Percentiles rank a stretch among this genome's conserved stretches.
Conservation (phyloP, 2,888 invertebrate species). For the Subacronicta megacephala region DNA sequence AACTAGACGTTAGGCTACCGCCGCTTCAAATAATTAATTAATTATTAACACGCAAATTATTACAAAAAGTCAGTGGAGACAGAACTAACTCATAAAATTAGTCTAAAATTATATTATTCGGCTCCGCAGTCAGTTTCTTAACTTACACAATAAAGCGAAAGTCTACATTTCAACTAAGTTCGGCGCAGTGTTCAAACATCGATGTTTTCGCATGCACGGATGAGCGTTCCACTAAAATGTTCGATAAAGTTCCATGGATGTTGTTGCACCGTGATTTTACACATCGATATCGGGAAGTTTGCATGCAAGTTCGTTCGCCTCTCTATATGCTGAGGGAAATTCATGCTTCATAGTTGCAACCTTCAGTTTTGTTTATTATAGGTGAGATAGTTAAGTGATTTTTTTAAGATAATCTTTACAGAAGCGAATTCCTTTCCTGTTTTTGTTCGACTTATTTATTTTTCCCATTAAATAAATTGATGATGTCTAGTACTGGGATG, state of each 20-base stretch:
- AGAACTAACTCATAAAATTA: neutral
- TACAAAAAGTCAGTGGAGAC: too few relatives aligned
- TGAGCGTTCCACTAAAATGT: conserved; percentile 36
- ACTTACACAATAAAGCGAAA: conserved; percentile 76
- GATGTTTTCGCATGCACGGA: conserved; percentile 41
- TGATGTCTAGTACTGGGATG: too few relatives aligned
- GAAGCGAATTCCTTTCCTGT: too few relatives aligned
- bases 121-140: conserved; percentile 39
- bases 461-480: too few relatives aligned
- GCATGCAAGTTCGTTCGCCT: conserved; percentile 3
- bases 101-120: conserved; percentile 17
- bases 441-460: too few relatives aligned
- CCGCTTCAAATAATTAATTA: too few relatives aligned
- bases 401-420: too few relatives aligned
- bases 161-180: conserved; percentile 63
- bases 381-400: too few relatives aligned
- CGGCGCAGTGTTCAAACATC: conserved; percentile 44
- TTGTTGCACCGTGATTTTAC: conserved; percentile 26
- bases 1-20: too few relatives aligned
- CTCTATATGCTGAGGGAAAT: neutral
- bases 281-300: conserved; percentile 20
- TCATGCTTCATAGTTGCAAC: neutral
- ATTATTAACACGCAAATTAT: too few relatives aligned
- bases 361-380: neutral
- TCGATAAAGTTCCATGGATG: conserved; percentile 19